Evolutionary conservation across 2,113 vertebrate species (phyloP).

Genomic region (Chunga burmeisteri): DNA sequence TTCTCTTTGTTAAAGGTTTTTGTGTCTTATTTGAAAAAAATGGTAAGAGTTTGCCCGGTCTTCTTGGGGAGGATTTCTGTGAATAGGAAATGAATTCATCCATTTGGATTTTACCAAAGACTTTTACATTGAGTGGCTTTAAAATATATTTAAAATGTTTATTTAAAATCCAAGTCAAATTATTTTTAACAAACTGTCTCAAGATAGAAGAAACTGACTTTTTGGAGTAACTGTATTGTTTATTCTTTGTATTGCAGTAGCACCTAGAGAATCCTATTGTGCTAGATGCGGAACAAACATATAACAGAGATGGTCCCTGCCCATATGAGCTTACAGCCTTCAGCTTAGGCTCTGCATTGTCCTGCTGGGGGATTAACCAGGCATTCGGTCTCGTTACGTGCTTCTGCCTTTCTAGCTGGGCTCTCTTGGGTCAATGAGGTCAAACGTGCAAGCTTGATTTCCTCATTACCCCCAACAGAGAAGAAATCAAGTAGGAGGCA

Average conservation of each 20-base stretch:
- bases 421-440: not conserved
- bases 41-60: not conserved
- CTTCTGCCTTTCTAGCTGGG: not conserved
- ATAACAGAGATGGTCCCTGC: conserved; percentile 56
- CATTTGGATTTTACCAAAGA: not conserved
- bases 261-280: conserved; percentile 51
- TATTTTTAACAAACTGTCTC: conserved; percentile 50
- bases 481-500: not conserved
- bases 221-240: conserved; percentile 60
- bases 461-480: not conserved
- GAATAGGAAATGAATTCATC: not conserved
- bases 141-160: conserved; percentile 50
- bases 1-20: not conserved
- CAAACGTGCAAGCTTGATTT: not conserved
- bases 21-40: not conserved
- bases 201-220: conserved; percentile 44
- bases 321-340: not conserved
- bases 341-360: not conserved
- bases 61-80: not conserved
- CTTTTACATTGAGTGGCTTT: not conserved
- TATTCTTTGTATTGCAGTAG: conserved; percentile 59
- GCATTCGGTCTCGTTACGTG: not conserved
- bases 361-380: not conserved
- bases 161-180: conserved; percentile 60
- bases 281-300: conserved; percentile 49